phyloP scores from a whole-genome alignment of 2,888 invertebrate genomes.

The Lasioglossum calceatum region DNA sequence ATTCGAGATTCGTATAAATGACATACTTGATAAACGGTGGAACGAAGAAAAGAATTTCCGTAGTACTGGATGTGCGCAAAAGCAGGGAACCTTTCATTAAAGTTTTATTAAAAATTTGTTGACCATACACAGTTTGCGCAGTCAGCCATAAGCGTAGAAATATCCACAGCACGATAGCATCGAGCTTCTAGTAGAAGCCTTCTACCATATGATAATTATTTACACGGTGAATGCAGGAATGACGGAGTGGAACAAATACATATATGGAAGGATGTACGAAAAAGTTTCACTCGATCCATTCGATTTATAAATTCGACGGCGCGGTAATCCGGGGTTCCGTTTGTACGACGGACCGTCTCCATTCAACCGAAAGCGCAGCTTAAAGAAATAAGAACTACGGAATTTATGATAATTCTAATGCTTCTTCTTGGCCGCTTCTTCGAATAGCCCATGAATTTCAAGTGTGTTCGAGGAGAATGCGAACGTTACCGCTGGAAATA shows the following conservation, averaged over 20 bases:
- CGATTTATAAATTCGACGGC: background rate
- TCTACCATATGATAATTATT: background rate
- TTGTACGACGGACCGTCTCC: constrained; percentile 29
- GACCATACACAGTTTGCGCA: background rate
- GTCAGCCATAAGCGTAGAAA: background rate
- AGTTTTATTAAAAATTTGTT: background rate
- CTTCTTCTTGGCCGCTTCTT: constrained; percentile 50
- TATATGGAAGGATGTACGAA: background rate
- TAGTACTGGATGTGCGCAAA: background rate
- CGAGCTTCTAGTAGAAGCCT: background rate
- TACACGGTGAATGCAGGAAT: background rate
- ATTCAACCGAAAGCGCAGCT: constrained; percentile 20
- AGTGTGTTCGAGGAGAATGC: constrained; percentile 52
- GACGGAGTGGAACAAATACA: background rate
- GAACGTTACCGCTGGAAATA: constrained; percentile 44
- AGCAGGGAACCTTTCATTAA: background rate
- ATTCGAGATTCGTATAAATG: background rate
- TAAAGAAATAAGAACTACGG: constrained; percentile 49
- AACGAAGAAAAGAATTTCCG: background rate
- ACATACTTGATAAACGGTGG: background rate
- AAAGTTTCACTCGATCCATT: background rate
- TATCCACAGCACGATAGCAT: background rate
- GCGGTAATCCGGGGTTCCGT: background rate
- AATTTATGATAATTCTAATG: constrained; percentile 64
- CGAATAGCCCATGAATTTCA: constrained; percentile 67